Evolutionary conservation across 2,888 invertebrate species (phyloP), one percentile per base, ranked within the genome.

Genomic region (Parnassius apollo): DNA sequence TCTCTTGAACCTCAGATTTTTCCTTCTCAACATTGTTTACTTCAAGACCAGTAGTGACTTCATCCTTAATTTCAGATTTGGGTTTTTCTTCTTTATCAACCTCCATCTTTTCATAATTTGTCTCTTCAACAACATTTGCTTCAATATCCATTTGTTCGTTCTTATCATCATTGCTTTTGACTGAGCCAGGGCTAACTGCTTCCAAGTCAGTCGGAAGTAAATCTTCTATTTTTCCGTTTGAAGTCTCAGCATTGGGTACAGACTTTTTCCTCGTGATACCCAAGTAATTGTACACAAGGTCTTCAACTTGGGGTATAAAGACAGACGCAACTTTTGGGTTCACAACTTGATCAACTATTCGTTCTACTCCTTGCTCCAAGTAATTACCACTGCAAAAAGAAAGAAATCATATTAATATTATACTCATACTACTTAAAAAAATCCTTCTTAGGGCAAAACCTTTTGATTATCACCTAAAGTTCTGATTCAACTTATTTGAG

Each of bases 291-390:
- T 97, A 98, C 0, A 98, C 96, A 13, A 97, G 94, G 74, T 97
- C 96, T 84, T 98, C 97, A 9, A 98, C 96, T 93, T 96, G 95
- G 0, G 98, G 97, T 78, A 96, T 95, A 81, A 98, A 97, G 11
- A 97, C 94, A 2, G 96, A 94, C 68, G 95, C 94, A 9, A 98
- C 96, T 92, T 98, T 98, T 0, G 98, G 97, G 83, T 98, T 97
- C 0, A 98, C 97, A 0, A 98, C 98, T 92, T 99, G 98, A 80
- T 98, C 98, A 0, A 98, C 98, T 68, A 99, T 98, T 69, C 98
- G 94, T 82, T 98, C 98, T 2, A 98, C 97, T 9, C 98, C 98
- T 70, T 95, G 95, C 75, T 97, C 97, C 69, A 98, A 90, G 84
- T 96, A 97, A 53, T 97, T 96, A 61, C 97, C 96, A 77, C 97